Base-by-base conservation (phyloP, 2,888 invertebrate species). In the Crematogaster levior region DNA sequence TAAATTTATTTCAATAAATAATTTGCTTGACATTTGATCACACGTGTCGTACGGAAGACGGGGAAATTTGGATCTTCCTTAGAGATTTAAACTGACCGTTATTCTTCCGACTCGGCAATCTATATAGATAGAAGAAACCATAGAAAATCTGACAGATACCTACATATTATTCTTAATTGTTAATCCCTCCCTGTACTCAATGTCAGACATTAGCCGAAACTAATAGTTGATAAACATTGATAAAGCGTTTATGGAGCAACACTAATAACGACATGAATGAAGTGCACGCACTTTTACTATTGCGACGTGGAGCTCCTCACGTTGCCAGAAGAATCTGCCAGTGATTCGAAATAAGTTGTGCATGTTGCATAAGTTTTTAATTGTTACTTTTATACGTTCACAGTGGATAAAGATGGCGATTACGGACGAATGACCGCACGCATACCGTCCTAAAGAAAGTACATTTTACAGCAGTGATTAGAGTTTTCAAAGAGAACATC, bases 281-380 rank as follows among this genome's bases (percentile, higher is more conserved):
- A 83, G 60, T 80, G 80, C 58, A 58, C 65, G 30, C 9, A 63
- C 43, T 68, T 73, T 34, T 68, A 68, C 48, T 30, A 51, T 65
- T 68, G 60, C 46, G 21, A 83, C 66, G 60, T 56, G 53, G 43
- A 77, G 82, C 65, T 79, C 40, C 73, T 75, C 81, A n/a, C n/a
- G 77, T 74, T 24, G 83, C 66, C 83, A 88, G 53, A 58, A 37
- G 61, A 66, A 72, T 46, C 48, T 74, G 79, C 68, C 80, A 74
- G 30, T 83, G 27, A 75, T 56, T 66, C 43, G 63, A 82, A 88
- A 86, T 88, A 84, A 82, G 27, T 48, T 9, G 30, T 48, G 21
- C 10, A 37, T 24, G 9, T 68, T 75, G 51, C 51, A 27, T 66
- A 66, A 75, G 63, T 46, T n/a, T 12, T 61, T 46, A 9, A 37